phyloP scores from a whole-genome alignment of 2,888 invertebrate genomes.

The Plagiodera versicolora region DNA sequence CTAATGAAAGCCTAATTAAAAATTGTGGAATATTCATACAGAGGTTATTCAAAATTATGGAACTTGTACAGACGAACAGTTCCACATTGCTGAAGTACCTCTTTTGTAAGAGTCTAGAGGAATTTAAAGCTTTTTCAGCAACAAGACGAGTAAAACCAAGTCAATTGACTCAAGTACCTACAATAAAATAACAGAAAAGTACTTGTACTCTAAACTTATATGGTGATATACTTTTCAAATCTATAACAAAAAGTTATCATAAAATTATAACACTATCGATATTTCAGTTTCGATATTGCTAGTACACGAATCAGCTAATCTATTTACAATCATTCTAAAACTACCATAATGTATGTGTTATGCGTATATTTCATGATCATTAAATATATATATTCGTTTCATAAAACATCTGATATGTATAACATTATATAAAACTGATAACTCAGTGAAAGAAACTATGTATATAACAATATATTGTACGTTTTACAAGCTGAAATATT shows the following conservation, averaged over 20 bases:
- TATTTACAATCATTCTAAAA: constrained; percentile 44
- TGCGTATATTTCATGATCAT: neutral
- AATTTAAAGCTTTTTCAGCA: constrained; percentile 43
- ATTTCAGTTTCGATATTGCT: constrained; percentile 52
- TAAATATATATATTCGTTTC: neutral
- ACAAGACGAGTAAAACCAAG: constrained; percentile 17
- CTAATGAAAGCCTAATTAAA: too few species aligned
- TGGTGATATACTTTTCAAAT: too few species aligned
- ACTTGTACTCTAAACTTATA: too few species aligned
- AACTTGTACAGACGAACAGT: too few species aligned
- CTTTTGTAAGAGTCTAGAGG: constrained; percentile 11
- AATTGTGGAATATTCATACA: too few species aligned
- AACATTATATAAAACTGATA: neutral
- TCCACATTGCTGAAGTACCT: neutral
- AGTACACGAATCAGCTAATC: constrained; percentile 56
- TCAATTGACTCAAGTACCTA: neutral
- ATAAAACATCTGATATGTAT: constrained; percentile 7
- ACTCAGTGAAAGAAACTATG: too few species aligned
- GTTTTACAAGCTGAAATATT: too few species aligned
- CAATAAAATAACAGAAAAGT: neutral
- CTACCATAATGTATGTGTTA: constrained; percentile 3
- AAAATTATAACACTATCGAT: constrained; percentile 14
- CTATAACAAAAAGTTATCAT: neutral
- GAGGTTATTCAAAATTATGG: too few species aligned
- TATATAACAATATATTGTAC: too few species aligned